Evolutionary conservation across 2,797 vertebrate species (phyloP).

Genomic region (Manis javanica): DNA sequence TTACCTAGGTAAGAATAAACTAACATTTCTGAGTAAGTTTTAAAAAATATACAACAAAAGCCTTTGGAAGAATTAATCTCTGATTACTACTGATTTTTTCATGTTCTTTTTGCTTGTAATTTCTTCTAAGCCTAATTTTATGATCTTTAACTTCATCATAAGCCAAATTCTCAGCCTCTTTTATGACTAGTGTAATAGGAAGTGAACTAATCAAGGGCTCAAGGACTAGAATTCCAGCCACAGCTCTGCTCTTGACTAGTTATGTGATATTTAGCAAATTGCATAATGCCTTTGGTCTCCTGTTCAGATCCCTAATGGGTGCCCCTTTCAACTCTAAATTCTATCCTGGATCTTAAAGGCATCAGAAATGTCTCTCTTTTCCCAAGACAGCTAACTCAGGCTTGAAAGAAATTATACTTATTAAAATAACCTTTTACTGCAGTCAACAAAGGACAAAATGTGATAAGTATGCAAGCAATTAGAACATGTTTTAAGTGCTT

Average conservation of each 20-base stretch:
- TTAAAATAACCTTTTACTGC: constrained; percentile 31
- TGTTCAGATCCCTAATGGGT: background rate
- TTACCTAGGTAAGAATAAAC: background rate
- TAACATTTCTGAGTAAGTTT: constrained; percentile 13
- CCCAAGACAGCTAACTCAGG: background rate
- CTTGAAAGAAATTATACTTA: background rate
- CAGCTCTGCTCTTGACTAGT: background rate
- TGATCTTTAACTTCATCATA: background rate
- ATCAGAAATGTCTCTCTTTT: constrained; percentile 20
- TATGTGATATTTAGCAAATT: background rate
- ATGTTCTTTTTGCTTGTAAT: background rate
- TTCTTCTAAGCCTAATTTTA: background rate
- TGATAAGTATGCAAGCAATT: background rate
- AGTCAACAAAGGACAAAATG: background rate
- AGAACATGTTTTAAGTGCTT: constrained; percentile 26
- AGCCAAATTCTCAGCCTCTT: background rate
- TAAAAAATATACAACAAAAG: background rate
- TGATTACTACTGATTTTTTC: background rate
- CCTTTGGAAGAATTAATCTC: background rate
- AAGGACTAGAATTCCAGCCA: background rate
- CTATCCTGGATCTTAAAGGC: background rate
- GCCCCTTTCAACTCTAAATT: background rate
- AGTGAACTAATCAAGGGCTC: background rate
- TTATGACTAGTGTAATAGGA: background rate
- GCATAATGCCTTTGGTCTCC: background rate